These are phyloP conservation scores for Equus quagga DNA, from an alignment of 2,113 vertebrate species.

Conservation along the genomic window DNA sequence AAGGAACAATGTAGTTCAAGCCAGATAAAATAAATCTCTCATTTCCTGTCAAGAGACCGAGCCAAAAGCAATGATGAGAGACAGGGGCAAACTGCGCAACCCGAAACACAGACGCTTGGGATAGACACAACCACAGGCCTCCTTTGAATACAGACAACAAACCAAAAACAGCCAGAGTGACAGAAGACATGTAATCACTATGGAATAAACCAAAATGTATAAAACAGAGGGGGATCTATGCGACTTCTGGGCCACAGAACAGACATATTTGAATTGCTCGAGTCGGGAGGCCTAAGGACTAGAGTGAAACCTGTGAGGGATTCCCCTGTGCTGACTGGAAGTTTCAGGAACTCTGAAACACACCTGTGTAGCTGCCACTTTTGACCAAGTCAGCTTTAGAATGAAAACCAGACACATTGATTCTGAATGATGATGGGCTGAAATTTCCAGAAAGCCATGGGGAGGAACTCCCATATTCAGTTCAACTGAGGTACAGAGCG, in stretches of 20 bases:
- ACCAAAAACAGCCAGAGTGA: constrained; percentile 78
- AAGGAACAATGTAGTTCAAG: constrained; percentile 90
- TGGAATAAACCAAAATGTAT: constrained; percentile 60
- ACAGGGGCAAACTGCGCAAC: constrained; percentile 83
- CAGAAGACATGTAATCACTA: constrained; percentile 74
- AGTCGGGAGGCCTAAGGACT: background rate
- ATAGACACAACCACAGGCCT: constrained; percentile 80
- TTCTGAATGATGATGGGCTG: background rate
- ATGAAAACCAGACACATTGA: background rate
- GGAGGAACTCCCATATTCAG: background rate
- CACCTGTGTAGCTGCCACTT: background rate
- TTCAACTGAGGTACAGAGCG: background rate
- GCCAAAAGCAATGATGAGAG: constrained; percentile 89
- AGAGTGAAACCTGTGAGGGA: background rate
- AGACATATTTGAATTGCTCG: background rate
- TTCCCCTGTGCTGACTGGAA: background rate
- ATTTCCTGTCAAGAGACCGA: constrained; percentile 90
- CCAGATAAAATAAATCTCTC: constrained; percentile 92
- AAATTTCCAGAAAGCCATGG: background rate
- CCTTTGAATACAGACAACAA: constrained; percentile 83
- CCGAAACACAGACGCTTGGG: constrained; percentile 81
- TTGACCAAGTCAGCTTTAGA: background rate
- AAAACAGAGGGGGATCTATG: background rate
- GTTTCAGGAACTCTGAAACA: background rate
- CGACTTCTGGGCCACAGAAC: background rate